Base-by-base conservation (phyloP, 2,113 vertebrate genomes). In the Paracyprichromis sp. region DNA sequence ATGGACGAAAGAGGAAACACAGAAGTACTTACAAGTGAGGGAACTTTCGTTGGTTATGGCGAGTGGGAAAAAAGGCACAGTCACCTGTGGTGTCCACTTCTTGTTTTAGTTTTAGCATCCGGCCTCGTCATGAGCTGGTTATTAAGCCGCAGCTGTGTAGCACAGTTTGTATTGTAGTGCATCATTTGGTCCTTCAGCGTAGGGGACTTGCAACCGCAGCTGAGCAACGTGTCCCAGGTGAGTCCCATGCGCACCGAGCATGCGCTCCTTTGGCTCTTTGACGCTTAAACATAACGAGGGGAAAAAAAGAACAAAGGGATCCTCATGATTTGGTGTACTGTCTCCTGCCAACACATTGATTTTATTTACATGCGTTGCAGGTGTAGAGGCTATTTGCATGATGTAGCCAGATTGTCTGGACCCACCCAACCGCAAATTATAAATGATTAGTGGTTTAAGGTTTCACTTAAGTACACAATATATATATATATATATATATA, bases 151-250 rank as follows among this genome's bases (percentile, higher is more conserved):
- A 26, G 5, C 10, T 82, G 54, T 40, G 54, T 12, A 3, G 79
- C 5, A 8, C 43, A 73, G 88, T 81, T 78, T 45, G 21, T 43
- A 80, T 84, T 79, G 26, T 29, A 29, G 66, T 14, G 36, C 59
- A 76, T 84, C 83, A 21, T 59, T 38, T 50, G 11, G 40, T 43
- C 38, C 38, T 9, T 31, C 21, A 45, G 53, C 52, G 14, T 7
- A 21, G 31, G 8, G 53, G 54, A 36, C 19, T 4, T 4, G 24
- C 19, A 61, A 24, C 21, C 34, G 86, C 83, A 85, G 50, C 92
- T 69, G 80, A 92, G 92, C 92, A 94, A 93, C 91, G 82, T 57
- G 69, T 93, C 89, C 61, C 92, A 89, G 87, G 93, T 93, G 90
- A 84, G 26, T 14, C 9, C 10, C 9, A 61, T 16, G 79, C 6